These are phyloP conservation scores for Seriola quinqueradiata DNA, from an alignment of 2,113 vertebrate species.

Conservation along the genomic window DNA sequence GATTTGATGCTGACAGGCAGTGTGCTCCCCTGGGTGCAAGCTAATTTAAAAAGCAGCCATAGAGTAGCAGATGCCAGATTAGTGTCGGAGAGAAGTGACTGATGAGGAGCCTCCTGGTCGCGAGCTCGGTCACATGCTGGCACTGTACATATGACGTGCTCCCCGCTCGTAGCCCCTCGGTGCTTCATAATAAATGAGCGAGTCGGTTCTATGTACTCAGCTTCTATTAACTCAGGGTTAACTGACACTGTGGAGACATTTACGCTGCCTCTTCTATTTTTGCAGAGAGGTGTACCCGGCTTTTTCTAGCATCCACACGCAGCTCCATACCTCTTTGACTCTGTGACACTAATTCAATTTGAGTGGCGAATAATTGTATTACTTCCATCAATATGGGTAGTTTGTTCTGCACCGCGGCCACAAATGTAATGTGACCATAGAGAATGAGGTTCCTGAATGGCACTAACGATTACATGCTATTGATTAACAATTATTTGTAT, in stretches of 20 bases:
- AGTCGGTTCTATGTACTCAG: constrained; percentile 44
- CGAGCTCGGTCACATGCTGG: constrained; percentile 52
- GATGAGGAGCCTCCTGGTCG: constrained; percentile 72
- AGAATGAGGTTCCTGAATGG: constrained; percentile 52
- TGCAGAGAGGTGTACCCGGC: not conserved
- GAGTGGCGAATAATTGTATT: constrained; percentile 73
- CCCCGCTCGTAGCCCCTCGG: constrained; percentile 35
- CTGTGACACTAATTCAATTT: constrained; percentile 74
- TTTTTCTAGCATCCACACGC: constrained; percentile 11
- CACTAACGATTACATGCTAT: constrained; percentile 52
- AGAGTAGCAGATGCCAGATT: constrained; percentile 76
- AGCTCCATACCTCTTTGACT: constrained; percentile 36
- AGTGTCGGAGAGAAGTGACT: constrained; percentile 74
- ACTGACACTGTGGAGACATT: constrained; percentile 40
- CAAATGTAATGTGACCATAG: constrained; percentile 59
- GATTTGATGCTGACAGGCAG: constrained; percentile 68
- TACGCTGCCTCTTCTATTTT: constrained; percentile 16
- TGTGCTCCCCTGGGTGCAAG: constrained; percentile 58
- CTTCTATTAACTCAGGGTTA: constrained; percentile 48
- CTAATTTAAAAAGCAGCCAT: constrained; percentile 75
- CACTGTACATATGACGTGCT: constrained; percentile 44
- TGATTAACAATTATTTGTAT: constrained; percentile 58
- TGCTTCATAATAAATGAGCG: constrained; percentile 46
- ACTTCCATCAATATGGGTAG: constrained; percentile 59
- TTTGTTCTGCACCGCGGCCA: constrained; percentile 61